Base-by-base conservation (phyloP, 2,797 vertebrate species). In the Furcifer pardalis region DNA sequence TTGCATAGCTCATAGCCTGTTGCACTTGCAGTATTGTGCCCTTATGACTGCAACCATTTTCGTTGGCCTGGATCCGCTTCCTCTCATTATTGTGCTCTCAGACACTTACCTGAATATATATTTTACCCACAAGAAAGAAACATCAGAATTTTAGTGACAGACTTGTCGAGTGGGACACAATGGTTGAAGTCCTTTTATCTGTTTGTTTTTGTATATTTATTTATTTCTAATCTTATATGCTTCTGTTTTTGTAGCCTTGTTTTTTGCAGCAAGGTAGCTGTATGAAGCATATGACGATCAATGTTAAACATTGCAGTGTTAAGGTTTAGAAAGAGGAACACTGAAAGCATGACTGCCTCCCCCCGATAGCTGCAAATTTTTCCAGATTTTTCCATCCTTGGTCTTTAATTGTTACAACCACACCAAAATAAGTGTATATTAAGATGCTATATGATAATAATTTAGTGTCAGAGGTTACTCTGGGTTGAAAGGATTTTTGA, bases 81-180 rank as follows among this genome's bases (percentile, higher is more conserved):
- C 84, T 87, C 89, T 91, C 83, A 42, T 88, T 90, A 85, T 44
- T 79, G 74, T 59, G 87, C 46, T 75, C 84, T 84, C 0, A 0
- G 62, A 85, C 56, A 44, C 73, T 59, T 72, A 77, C 79, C 84
- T 52, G 80, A 87, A 75, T 65, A 69, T 82, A n/a, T n/a, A n/a
- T n/a, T n/a, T 93, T 79, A 37, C 65, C 85, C 32, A 84, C 72
- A 88, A 88, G 84, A 32, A 92, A 71, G 62, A 77, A 56, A 65
- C 68, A 73, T 84, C 86, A 88, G 63, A 81, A 86, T 92, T 93
- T 87, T 86, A 90, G 62, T 74, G 49, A 71, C 74, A 60, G 44
- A 23, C 84, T 89, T 89, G 89, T 88, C 88, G 87, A 89, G 69
- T 83, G 1, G 91, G 89, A 90, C 84, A 90, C 76, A 56, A 77